Base-by-base conservation (phyloP, 2,113 vertebrate species). In the Percopsis transmontana region DNA sequence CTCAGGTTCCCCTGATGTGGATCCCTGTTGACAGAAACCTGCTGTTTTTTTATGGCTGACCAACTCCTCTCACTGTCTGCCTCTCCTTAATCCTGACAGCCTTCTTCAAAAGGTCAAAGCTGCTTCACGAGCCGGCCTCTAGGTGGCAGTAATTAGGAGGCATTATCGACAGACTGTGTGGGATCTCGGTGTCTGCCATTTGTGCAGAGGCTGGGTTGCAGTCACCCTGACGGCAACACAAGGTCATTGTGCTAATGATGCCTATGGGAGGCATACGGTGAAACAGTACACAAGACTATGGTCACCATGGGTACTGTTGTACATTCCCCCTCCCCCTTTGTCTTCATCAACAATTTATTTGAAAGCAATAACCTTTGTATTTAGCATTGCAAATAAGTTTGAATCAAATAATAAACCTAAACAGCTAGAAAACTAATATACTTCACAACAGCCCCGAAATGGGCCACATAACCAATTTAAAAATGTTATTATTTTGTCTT, bases 11-110 rank as follows among this genome's bases (percentile, higher is more conserved):
- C 68, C 67, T 89, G 91, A 90, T 79, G 78, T 79, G 81, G 55
- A 91, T 88, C 70, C 74, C 70, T 79, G 68, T 51, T 89, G 89
- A 89, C 88, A 91, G 69, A 81, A 75, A 77, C 86, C 85, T 74
- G 80, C 88, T 89, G 87, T 75, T 85, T 85, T 61, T 74, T 82
- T 82, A 83, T 87, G 79, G 74, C 74, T 70, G 76, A 82, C 64
- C 80, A 83, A 74, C 82, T 77, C 71, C 66, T 79, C 69, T 66
- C 62, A 55, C 56, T 74, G 72, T 77, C 76, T 79, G 66, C 73
- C 62, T 57, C 61, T 54, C 53, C 62, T 58, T 47, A 12, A 57
- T 65, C 19, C 69, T 71, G 62, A 72, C 68, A 69, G 52, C 70
- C 74, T 82, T 58, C 69, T 62, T 52, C 39, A 79, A 77, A 50